Base-by-base conservation (phyloP, 1,140 invertebrate genomes). In the Acromyrmex echinatior region DNA sequence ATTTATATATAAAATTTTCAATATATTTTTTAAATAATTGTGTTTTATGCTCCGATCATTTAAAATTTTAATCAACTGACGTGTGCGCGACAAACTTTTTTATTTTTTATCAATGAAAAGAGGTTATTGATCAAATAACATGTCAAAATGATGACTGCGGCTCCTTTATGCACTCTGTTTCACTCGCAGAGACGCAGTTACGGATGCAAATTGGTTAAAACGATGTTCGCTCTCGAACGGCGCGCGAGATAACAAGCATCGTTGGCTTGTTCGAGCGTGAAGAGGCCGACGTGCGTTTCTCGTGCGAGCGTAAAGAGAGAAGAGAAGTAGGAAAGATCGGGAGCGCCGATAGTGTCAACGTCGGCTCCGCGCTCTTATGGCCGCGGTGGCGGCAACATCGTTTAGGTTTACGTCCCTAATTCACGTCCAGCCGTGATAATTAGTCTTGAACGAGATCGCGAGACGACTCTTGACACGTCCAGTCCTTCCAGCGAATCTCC, bases 381-480 rank as follows among this genome's bases (percentile, higher is more conserved):
- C 45, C 31, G 39, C 74, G 88, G 82, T 73, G 71, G 62, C 87
- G 87, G 85, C 87, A 21, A 76, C 66, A 77, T 81, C 88, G 88
- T 90, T 89, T 89, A 90, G 71, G 39, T 76, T 90, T 89, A 87
- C 88, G 88, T 53, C 77, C 88, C 85, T 89, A 90, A 90, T 90
- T 90, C 88, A 88, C 85, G 80, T 90, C 88, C 88, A 90, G 88
- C 88, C 88, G 65, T 73, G 88, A 90, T 90, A 90, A 90, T 90
- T 90, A 90, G 89, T 89, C 86, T 31, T 39, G 76, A 58, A 49
- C 84, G 88, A 65, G 88, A 90, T 77, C 71, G 81, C 56, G 70
- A 76, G 81, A 53, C 80, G 49, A 35, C 80, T 73, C 49, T 70
- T 80, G 78, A 80, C 86, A 56, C 65, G 16, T 80, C 45, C 62